Conservation (phyloP, 2,113 vertebrate species). For the Calidris pugnax region DNA sequence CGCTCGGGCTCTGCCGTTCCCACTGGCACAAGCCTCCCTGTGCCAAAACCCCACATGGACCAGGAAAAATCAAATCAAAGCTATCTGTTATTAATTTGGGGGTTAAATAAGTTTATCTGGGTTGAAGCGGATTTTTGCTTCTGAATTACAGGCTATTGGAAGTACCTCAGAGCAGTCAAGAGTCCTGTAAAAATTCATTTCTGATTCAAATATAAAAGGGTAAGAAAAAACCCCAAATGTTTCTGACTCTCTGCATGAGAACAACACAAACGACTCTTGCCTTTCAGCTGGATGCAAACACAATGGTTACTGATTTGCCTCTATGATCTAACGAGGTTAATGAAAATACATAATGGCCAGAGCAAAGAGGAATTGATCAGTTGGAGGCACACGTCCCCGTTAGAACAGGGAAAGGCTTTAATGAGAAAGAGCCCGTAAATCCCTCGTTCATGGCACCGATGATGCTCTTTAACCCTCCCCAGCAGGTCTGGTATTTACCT, state of each 20-base stretch:
- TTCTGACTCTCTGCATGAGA: neutral
- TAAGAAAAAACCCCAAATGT: accelerated
- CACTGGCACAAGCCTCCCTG: neutral
- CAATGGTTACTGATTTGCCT: neutral
- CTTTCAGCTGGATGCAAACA: neutral
- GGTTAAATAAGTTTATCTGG: neutral
- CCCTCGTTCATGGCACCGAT: neutral
- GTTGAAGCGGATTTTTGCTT: neutral
- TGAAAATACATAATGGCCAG: neutral
- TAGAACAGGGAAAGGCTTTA: neutral
- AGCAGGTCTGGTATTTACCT: neutral
- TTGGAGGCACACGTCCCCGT: accelerated
- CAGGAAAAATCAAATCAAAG: neutral
- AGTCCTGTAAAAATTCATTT: neutral
- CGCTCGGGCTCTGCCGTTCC: neutral
- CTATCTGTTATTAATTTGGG: accelerated
- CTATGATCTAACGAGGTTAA: neutral
- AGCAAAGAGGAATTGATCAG: neutral
- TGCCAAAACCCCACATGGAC: accelerated
- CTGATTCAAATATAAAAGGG: neutral
- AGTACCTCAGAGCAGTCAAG: neutral
- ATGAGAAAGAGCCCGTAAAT: neutral
- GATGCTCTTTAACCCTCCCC: neutral
- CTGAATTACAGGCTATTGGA: neutral
- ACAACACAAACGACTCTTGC: neutral